Percentiles rank a stretch among this genome's conserved stretches.
Evolutionary conservation across 1,140 invertebrate genomes (phyloP).

Genomic region (Lordiphosa stackelbergi): DNA sequence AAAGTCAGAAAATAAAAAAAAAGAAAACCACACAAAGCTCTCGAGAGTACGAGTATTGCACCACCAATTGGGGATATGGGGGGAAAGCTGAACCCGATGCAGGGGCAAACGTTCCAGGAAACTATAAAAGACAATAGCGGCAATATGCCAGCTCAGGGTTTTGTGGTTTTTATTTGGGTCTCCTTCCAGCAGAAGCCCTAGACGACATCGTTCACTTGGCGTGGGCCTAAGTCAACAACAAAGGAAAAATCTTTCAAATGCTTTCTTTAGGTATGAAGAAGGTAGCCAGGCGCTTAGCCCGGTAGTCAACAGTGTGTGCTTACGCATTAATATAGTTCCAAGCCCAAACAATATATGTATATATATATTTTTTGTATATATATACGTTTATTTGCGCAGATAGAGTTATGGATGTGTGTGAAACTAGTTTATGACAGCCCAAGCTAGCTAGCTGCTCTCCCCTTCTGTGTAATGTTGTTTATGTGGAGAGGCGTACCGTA

Average conservation of each 20-base stretch:
- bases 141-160: conserved; percentile 72
- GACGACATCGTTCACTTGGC: conserved; percentile 25
- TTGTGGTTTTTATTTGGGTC: conserved; percentile 64
- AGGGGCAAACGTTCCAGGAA: conserved; percentile 64
- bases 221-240: conserved; percentile 73
- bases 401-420: conserved; percentile 60
- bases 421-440: conserved; percentile 75
- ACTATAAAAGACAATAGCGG: conserved; percentile 74
- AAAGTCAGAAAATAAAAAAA: conserved; percentile 12
- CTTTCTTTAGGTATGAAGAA: conserved; percentile 28
- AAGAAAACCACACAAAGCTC: conserved; percentile 55
- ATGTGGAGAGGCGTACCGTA: conserved; percentile 63
- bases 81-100: conserved; percentile 35
- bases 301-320: conserved; percentile 48
- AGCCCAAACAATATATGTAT: conserved; percentile 12
- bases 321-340: conserved; percentile 66
- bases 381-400: conserved; percentile 16
- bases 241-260: conserved; percentile 53
- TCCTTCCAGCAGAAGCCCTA: conserved; percentile 52
- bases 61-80: conserved; percentile 22
- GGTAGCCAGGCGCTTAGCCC: conserved; percentile 9
- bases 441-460: conserved; percentile 3
- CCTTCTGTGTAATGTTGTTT: conserved; percentile 59
- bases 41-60: conserved; percentile 45
- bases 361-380: conserved; percentile 2